Conservation (phyloP, 2,888 invertebrate species). For the Kuschelorhynchus macadamiae region DNA sequence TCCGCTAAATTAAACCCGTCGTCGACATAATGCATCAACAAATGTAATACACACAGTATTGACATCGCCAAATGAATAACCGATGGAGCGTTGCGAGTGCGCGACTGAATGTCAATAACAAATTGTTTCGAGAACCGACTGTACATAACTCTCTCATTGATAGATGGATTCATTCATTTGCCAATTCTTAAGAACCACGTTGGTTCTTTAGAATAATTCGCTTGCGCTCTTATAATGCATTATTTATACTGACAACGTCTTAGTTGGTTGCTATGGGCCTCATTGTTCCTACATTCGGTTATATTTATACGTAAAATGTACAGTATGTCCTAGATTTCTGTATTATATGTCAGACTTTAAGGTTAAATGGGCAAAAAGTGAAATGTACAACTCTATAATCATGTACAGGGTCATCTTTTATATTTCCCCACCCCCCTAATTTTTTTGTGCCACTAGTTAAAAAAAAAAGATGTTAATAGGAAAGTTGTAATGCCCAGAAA, state of each 20-base stretch:
- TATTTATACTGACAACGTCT: constrained; percentile 18
- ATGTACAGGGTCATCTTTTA: no score
- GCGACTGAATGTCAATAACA: constrained; percentile 55
- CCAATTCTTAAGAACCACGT: constrained; percentile 28
- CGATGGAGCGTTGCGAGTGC: constrained; percentile 57
- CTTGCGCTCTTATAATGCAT: constrained; percentile 23
- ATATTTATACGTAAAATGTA: no score
- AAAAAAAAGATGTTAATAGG: no score
- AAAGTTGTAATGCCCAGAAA: no score
- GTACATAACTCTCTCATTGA: constrained; percentile 49
- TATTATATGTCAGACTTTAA: no score
- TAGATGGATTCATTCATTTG: constrained; percentile 46
- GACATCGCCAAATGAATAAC: constrained; percentile 51
- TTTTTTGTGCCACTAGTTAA: no score
- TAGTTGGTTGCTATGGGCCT: constrained; percentile 20
- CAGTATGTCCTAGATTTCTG: no score
- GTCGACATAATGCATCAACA: constrained; percentile 54
- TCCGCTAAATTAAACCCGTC: constrained; percentile 57
- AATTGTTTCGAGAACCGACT: constrained; percentile 53
- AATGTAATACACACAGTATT: constrained; percentile 57
- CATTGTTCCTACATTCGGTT: neutral
- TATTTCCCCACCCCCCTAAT: no score
- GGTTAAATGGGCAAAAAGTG: no score
- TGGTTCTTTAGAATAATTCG: constrained; percentile 27
- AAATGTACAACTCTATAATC: no score